Evolutionary conservation across 2,888 invertebrate species (phyloP).

Genomic region (Papilio elwesi): DNA sequence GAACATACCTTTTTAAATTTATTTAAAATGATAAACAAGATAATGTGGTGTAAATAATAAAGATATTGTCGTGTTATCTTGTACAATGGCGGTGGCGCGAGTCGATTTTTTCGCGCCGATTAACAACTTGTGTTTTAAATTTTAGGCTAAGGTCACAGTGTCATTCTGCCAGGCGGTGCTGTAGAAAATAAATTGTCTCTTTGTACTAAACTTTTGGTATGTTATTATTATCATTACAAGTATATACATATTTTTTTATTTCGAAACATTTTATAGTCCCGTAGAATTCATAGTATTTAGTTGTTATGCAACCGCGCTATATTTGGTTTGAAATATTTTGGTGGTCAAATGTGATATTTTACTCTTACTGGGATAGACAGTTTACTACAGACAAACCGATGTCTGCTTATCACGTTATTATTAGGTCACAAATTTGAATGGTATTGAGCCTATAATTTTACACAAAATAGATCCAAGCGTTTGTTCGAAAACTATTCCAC

Average conservation of each 20-base stretch:
- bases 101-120: constrained; percentile 36
- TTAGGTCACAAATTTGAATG: no score
- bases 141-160: constrained; percentile 37
- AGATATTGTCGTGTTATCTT: constrained; percentile 15
- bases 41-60: constrained; percentile 12
- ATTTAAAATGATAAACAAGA: constrained; percentile 11
- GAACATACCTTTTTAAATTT: not conserved
- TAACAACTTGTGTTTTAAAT: constrained; percentile 27
- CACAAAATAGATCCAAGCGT: no score
- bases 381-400: no score
- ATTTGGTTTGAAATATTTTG: no score
- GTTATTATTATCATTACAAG: not conserved
- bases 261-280: no score
- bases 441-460: no score
- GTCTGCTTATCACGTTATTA: no score
- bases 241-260: not conserved
- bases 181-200: constrained; percentile 1
- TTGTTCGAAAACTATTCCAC: not conserved
- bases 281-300: no score
- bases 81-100: constrained; percentile 17
- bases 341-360: no score
- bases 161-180: constrained; percentile 15
- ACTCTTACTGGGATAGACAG: no score
- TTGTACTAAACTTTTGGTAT: not conserved
- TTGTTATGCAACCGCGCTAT: no score